Percentiles rank a stretch among this genome's conserved stretches.
Evolutionary conservation across 2,113 vertebrate genomes (phyloP).

Genomic region (Sinocyclocheilus anophthalmus): DNA sequence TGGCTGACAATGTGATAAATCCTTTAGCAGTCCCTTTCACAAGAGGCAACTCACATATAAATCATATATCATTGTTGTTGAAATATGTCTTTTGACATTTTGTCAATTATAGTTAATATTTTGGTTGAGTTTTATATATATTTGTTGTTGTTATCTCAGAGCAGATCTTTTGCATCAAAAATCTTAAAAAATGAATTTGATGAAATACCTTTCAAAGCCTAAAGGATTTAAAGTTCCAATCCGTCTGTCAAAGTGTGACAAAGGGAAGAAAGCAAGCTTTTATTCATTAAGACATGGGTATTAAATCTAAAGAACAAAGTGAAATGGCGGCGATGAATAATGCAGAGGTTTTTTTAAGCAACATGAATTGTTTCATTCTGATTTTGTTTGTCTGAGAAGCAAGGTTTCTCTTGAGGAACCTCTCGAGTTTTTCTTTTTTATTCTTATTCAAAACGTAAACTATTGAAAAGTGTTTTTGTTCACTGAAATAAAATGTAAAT

Average conservation of each 20-base stretch:
- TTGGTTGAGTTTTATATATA: too few species aligned
- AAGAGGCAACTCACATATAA: background rate
- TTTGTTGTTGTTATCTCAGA: background rate
- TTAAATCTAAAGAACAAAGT: constrained; percentile 7
- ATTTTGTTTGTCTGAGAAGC: background rate
- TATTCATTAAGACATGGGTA: background rate
- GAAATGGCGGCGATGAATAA: background rate
- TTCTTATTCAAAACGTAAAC: too few species aligned
- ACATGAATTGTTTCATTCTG: background rate
- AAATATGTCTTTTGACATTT: background rate
- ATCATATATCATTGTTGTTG: background rate
- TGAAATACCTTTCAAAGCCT: constrained; percentile 6
- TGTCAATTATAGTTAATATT: background rate
- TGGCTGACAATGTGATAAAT: constrained; percentile 3
- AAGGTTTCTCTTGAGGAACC: too few species aligned
- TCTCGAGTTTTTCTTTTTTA: too few species aligned
- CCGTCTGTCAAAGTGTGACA: background rate
- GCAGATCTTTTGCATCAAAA: too few species aligned
- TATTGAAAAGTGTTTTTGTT: too few species aligned
- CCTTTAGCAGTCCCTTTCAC: background rate
- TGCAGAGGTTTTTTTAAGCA: background rate
- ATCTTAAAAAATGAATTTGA: background rate
- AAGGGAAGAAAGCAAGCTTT: background rate
- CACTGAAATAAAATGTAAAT: too few species aligned
- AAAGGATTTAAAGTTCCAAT: background rate